Evolutionary conservation across 2,888 invertebrate species (phyloP).

Genomic region (Lissonota sp.): DNA sequence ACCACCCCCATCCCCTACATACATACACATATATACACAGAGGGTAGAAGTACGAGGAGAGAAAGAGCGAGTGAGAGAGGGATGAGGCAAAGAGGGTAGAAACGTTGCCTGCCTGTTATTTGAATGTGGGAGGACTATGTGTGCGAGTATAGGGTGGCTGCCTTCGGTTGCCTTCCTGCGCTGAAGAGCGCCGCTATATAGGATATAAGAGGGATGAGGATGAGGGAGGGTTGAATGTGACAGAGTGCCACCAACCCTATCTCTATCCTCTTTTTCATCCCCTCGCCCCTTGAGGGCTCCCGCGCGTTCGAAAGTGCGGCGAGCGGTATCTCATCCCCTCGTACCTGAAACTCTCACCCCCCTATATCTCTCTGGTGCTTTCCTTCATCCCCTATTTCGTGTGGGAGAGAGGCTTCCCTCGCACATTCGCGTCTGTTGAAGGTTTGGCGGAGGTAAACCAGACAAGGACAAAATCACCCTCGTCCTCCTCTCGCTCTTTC

Average conservation of each 20-base stretch:
- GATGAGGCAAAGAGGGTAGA: conserved; percentile 35
- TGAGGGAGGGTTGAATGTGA: conserved; percentile 82
- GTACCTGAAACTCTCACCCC: conserved; percentile 40
- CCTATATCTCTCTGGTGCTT: conserved; percentile 50
- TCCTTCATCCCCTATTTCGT: conserved; percentile 38
- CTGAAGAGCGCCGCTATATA: conserved; percentile 49
- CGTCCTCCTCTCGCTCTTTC: no score
- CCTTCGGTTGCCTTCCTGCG: conserved; percentile 54
- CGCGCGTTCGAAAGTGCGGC: conserved; percentile 81
- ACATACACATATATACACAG: conserved; percentile 34
- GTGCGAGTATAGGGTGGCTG: conserved; percentile 46
- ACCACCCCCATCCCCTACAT: conserved; percentile 21
- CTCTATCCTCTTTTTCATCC: conserved; percentile 44
- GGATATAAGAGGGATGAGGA: conserved; percentile 48
- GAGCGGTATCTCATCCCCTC: conserved; percentile 75
- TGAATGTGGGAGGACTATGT: conserved; percentile 74
- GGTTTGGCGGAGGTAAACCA: conserved; percentile 53
- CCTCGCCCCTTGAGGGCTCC: conserved; percentile 63
- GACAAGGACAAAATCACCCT: conserved; percentile 49
- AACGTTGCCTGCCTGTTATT: conserved; percentile 82
- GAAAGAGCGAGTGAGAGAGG: conserved; percentile 20
- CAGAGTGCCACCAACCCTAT: conserved; percentile 81
- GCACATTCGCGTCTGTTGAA: conserved; percentile 71
- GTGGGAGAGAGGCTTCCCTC: conserved; percentile 24
- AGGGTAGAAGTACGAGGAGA: conserved; percentile 23